phyloP scores from a whole-genome alignment of 2,113 vertebrate genomes.

The Paramormyrops kingsleyae region DNA sequence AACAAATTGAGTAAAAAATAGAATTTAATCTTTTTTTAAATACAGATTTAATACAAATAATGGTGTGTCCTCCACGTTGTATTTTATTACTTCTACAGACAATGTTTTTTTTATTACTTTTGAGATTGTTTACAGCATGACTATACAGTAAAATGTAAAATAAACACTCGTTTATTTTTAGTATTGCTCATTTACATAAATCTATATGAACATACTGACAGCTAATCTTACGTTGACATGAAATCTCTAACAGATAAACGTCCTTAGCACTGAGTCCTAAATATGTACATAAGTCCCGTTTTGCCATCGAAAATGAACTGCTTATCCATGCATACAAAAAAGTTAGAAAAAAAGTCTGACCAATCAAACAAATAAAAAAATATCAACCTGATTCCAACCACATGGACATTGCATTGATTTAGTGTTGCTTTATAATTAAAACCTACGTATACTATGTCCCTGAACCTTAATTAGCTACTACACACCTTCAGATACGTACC shows the following conservation, averaged over 20 bases:
- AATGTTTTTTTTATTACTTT: constrained; percentile 49
- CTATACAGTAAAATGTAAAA: constrained; percentile 65
- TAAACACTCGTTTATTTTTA: constrained; percentile 66
- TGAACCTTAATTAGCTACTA: neutral
- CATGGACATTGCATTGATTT: constrained; percentile 18
- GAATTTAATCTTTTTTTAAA: constrained; percentile 74
- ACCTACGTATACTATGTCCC: constrained; percentile 1
- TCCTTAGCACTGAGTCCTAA: constrained; percentile 34
- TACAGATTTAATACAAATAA: constrained; percentile 73
- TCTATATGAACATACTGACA: constrained; percentile 60
- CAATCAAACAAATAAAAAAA: constrained; percentile 6
- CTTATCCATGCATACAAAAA: constrained; percentile 26
- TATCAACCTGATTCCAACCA: constrained; percentile 10
- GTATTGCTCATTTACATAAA: constrained; percentile 74
- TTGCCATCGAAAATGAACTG: constrained; percentile 19
- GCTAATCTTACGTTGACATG: constrained; percentile 48
- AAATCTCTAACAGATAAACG: constrained; percentile 43
- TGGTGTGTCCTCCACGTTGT: constrained; percentile 62
- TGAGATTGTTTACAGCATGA: constrained; percentile 65
- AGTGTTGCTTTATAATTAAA: neutral
- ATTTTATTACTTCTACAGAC: constrained; percentile 38
- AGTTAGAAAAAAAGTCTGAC: constrained; percentile 13
- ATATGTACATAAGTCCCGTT: constrained; percentile 33
- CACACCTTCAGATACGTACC: neutral
- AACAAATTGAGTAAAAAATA: constrained; percentile 75